Evolutionary conservation across 1,140 invertebrate species (phyloP).

Genomic region (Aphelinus atriplicis): DNA sequence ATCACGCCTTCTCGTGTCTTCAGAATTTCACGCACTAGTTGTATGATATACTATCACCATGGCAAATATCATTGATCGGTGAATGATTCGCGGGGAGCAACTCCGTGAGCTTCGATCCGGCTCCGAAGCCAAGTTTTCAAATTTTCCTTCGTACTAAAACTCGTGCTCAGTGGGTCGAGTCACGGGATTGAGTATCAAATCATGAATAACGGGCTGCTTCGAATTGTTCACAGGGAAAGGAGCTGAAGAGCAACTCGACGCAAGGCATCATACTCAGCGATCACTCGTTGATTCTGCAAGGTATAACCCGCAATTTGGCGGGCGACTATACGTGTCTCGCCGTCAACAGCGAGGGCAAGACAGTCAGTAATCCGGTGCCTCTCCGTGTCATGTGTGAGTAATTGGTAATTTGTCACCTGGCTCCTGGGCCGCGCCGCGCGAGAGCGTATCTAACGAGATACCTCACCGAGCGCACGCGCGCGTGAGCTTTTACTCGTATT

Average conservation of each 20-base stretch:
- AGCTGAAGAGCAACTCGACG: constrained; percentile 81
- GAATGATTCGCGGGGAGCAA: too few relatives aligned
- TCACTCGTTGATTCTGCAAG: constrained; percentile 83
- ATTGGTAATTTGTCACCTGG: constrained; percentile 32
- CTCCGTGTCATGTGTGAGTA: constrained; percentile 84
- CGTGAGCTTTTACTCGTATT: constrained; percentile 23
- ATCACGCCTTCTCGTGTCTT: too few relatives aligned
- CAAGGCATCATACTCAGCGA: constrained; percentile 83
- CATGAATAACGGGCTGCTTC: too few relatives aligned
- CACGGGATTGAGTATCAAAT: too few relatives aligned
- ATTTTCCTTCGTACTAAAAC: too few relatives aligned
- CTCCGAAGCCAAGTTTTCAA: too few relatives aligned
- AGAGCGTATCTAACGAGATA: background rate
- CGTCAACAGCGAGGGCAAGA: constrained; percentile 83
- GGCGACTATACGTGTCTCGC: constrained; percentile 86
- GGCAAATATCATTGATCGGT: too few relatives aligned
- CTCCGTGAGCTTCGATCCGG: too few relatives aligned
- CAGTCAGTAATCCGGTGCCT: constrained; percentile 80
- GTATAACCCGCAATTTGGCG: constrained; percentile 79
- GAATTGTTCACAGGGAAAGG: constrained; percentile 70
- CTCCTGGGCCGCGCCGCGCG: too few relatives aligned
- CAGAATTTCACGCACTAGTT: too few relatives aligned
- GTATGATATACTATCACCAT: too few relatives aligned
- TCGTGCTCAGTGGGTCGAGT: too few relatives aligned
- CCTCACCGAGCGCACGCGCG: background rate